Evolutionary conservation across 2,113 vertebrate species (phyloP).

Genomic region (Turnix velox): DNA sequence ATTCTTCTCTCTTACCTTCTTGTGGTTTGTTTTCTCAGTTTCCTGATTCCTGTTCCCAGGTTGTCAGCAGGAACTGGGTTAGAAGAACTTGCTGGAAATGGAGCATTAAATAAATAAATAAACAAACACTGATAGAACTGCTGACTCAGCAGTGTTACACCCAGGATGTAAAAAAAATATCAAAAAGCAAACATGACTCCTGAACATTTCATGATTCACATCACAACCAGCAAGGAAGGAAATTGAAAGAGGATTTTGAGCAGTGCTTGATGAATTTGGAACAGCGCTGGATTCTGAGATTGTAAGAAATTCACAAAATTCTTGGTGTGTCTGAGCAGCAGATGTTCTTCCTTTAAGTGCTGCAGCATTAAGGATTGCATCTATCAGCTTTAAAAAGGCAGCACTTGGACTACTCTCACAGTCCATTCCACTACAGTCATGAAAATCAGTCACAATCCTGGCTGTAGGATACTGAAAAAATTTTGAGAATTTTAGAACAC

Average conservation of each 20-base stretch:
- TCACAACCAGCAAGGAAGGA: not conserved
- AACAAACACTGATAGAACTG: not conserved
- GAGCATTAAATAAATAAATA: not conserved
- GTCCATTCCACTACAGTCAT: not conserved
- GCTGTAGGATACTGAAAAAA: not conserved
- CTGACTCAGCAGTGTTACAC: not conserved
- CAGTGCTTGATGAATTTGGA: not conserved
- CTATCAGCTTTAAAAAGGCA: not conserved
- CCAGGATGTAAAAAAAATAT: not conserved
- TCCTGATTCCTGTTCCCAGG: not conserved
- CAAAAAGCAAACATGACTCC: not conserved
- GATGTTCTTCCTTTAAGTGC: not conserved
- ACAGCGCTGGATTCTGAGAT: not conserved
- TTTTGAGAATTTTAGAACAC: not conserved
- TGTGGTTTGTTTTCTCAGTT: not conserved
- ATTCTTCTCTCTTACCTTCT: constrained; percentile 12
- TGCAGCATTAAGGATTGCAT: not conserved
- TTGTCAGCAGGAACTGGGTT: not conserved
- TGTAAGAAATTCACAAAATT: not conserved
- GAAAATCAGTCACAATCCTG: not conserved
- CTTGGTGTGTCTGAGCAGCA: not conserved
- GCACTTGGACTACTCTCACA: not conserved
- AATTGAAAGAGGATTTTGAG: not conserved
- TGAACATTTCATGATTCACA: not conserved
- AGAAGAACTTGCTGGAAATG: not conserved